Conservation (phyloP, 30 jellyfish, hydroid and myxozoan species). For the Mastigias papua region DNA sequence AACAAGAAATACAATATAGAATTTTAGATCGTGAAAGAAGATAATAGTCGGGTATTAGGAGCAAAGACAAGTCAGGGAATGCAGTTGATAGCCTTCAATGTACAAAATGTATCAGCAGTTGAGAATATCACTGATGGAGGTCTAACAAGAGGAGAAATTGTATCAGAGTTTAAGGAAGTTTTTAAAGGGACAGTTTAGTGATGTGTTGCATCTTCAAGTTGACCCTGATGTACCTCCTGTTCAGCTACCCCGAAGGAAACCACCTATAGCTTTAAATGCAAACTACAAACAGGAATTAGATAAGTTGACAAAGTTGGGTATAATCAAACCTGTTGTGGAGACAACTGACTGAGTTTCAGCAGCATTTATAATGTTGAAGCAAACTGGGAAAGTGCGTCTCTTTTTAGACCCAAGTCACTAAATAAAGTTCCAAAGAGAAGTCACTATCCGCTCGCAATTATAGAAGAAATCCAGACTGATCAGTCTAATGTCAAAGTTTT, state of each 20-base stretch:
- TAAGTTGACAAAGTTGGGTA: conserved; percentile 1
- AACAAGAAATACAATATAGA: neutral
- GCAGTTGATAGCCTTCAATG: neutral
- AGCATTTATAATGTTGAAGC: conserved; percentile 12
- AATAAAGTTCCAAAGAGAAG: conserved; percentile 42
- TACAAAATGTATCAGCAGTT: neutral
- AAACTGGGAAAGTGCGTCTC: conserved; percentile 21
- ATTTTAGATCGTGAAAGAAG: conserved; percentile 3
- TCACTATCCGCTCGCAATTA: conserved; percentile 17
- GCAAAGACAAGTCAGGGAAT: conserved; percentile 6
- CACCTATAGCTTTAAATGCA: conserved; percentile 16
- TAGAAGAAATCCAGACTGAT: conserved; percentile 40
- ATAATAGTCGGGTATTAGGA: neutral
- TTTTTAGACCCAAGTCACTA: conserved; percentile 36
- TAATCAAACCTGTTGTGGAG: conserved; percentile 29
- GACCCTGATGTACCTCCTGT: conserved; percentile 9
- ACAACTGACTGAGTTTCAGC: conserved; percentile 66
- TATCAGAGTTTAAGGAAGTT: neutral
- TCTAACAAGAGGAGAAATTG: neutral
- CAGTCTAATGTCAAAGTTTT: conserved; percentile 6
- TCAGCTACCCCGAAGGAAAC: conserved; percentile 6
- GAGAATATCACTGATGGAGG: neutral
- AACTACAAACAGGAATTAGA: conserved; percentile 13
- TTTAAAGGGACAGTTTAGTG: neutral
- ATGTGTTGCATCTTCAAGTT: neutral